phyloP scores from a whole-genome alignment of 1,140 invertebrate genomes.

The Tachypleus tridentatus region DNA sequence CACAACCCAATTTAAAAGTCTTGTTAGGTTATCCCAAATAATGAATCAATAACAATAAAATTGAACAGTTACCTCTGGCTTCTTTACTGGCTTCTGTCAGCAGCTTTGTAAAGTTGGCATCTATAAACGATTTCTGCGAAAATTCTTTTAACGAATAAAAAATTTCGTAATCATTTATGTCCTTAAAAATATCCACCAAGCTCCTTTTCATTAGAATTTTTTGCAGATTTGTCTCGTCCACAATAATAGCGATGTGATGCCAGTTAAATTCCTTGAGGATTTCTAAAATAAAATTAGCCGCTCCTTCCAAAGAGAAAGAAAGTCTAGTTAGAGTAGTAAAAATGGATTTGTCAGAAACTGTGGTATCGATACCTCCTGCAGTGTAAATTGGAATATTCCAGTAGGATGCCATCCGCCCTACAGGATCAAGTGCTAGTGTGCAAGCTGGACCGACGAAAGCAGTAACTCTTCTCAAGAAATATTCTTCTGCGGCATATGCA shows the following conservation, averaged over 20 bases:
- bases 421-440: slow-evolving; percentile 65
- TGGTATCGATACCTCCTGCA: slow-evolving; percentile 46
- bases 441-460: slow-evolving; percentile 39
- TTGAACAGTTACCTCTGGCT: too few relatives aligned
- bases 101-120: too few relatives aligned
- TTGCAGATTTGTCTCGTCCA: slow-evolving; percentile 48
- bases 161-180: slow-evolving; percentile 8
- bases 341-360: slow-evolving; percentile 75
- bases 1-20: too few relatives aligned
- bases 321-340: slow-evolving; percentile 62
- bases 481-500: slow-evolving; percentile 17
- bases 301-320: slow-evolving; percentile 59
- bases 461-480: slow-evolving; percentile 16
- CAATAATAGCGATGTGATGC: slow-evolving; percentile 64
- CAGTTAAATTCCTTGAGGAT: slow-evolving; percentile 60
- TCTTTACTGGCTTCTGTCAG: too few relatives aligned
- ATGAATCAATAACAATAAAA: too few relatives aligned
- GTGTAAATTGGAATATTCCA: slow-evolving; percentile 36
- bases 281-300: slow-evolving; percentile 48
- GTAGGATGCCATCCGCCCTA: slow-evolving; percentile 66
- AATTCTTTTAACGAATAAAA: too few relatives aligned
- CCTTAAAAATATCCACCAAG: slow-evolving; percentile 16
- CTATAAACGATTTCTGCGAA: too few relatives aligned
- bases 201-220: slow-evolving; percentile 23
- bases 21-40: too few relatives aligned